phyloP scores from a whole-genome alignment of 1,140 invertebrate genomes.

The Tribolium madens region DNA sequence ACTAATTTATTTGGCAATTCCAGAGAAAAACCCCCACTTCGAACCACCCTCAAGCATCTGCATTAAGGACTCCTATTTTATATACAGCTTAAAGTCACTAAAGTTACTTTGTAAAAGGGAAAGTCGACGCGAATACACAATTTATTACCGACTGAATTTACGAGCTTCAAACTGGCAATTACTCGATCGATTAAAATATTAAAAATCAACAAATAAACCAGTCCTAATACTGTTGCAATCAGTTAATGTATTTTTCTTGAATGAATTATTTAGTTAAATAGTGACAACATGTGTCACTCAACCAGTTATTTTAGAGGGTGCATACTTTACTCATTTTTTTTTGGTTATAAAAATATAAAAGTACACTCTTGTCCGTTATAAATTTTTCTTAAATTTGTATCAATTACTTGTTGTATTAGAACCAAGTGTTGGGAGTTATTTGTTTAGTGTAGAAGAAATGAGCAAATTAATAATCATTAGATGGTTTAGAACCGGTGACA shows the following conservation, averaged over 20 bases:
- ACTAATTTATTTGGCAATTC: conserved; percentile 62
- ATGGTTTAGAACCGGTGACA: conserved; percentile 39
- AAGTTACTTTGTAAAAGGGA: conserved; percentile 46
- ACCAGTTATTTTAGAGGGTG: conserved; percentile 34
- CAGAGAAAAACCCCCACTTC: conserved; percentile 56
- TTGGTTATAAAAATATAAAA: too few relatives aligned
- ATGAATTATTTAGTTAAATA: conserved; percentile 51
- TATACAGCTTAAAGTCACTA: conserved; percentile 46
- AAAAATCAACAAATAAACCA: conserved; percentile 5
- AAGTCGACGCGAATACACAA: conserved; percentile 44
- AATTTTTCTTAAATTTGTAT: not conserved
- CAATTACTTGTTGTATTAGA: not conserved
- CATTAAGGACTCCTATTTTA: conserved; percentile 55
- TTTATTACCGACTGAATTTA: conserved; percentile 39
- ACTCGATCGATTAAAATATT: conserved; percentile 10
- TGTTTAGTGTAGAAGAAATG: conserved; percentile 20
- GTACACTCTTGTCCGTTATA: not conserved
- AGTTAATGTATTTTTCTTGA: conserved; percentile 53
- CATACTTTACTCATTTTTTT: too few relatives aligned
- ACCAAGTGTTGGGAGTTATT: not conserved
- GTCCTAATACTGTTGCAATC: conserved; percentile 43
- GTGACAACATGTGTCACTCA: conserved; percentile 42
- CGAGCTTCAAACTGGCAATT: conserved; percentile 1
- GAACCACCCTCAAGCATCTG: conserved; percentile 48
- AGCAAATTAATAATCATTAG: conserved; percentile 56